These are phyloP conservation scores for Leptogaster cylindrica DNA, from an alignment of 2,888 invertebrate species.

Conservation along the genomic window DNA sequence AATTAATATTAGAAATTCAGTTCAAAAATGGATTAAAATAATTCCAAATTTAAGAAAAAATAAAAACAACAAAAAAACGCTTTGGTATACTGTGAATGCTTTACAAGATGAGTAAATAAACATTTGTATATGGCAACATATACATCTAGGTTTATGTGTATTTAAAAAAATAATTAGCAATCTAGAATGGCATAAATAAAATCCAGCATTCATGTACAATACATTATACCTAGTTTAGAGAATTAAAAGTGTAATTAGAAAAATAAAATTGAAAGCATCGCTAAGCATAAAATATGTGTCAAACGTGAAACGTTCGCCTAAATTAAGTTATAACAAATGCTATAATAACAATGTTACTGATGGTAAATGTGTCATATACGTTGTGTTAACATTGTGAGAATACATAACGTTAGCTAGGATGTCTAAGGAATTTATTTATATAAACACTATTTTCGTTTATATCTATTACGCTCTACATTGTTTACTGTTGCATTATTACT, in stretches of 20 bases:
- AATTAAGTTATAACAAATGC: too few relatives aligned
- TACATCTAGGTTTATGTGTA: conserved; percentile 4
- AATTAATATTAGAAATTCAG: background rate
- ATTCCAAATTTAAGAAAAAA: conserved; percentile 49
- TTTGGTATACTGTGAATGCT: conserved; percentile 63
- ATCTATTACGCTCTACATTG: background rate
- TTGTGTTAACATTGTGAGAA: background rate
- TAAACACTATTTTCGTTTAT: conserved; percentile 6
- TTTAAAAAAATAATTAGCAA: background rate
- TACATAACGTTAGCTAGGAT: conserved; percentile 25
- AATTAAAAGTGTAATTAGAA: background rate
- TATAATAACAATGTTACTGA: background rate
- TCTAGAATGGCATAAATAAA: background rate
- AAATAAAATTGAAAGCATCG: conserved; percentile 6
- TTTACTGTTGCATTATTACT: background rate
- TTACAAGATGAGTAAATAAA: conserved; percentile 54
- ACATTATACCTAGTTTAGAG: conserved; percentile 1
- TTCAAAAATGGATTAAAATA: background rate
- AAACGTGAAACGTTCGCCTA: too few relatives aligned
- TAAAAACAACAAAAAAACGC: conserved; percentile 53
- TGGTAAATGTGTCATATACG: background rate
- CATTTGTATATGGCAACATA: conserved; percentile 9
- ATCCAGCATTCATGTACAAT: background rate
- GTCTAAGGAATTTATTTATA: conserved; percentile 19
- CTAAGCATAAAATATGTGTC: background rate